phyloP scores from a whole-genome alignment of 2,888 invertebrate genomes.

The Campoletis raptor region DNA sequence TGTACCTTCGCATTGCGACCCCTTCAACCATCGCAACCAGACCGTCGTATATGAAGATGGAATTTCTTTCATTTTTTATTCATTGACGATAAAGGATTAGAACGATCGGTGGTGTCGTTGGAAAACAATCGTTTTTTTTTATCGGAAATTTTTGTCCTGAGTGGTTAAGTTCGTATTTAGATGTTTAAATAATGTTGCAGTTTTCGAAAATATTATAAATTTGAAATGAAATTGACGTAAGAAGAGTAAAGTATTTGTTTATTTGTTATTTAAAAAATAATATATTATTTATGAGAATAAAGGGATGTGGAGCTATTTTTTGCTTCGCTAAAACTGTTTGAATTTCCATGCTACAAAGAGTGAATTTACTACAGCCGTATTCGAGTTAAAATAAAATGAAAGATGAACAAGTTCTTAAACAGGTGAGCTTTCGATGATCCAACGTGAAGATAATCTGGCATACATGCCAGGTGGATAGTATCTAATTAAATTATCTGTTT shows the following conservation, averaged over 20 bases:
- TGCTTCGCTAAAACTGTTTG: neutral
- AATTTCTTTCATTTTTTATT: neutral
- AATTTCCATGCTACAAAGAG: neutral
- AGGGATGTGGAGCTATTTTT: neutral
- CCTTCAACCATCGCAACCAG: neutral
- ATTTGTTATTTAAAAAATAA: too few relatives aligned
- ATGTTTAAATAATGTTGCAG: too few relatives aligned
- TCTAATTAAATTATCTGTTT: constrained; percentile 61
- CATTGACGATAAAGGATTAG: neutral
- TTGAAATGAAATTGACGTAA: too few relatives aligned
- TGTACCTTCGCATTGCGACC: neutral
- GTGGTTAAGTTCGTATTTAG: too few relatives aligned
- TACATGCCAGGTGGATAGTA: constrained; percentile 38
- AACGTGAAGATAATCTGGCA: neutral
- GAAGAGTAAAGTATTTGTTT: too few relatives aligned
- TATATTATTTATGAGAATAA: neutral
- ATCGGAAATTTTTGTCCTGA: too few relatives aligned
- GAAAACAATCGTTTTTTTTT: too few relatives aligned
- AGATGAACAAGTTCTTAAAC: neutral
- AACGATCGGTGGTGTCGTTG: neutral
- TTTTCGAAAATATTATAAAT: too few relatives aligned
- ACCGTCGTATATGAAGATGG: neutral
- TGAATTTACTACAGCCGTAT: neutral
- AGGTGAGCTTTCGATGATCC: neutral
- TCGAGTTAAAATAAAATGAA: neutral